phyloP scores from a whole-genome alignment of 2,888 invertebrate genomes.

The Digitonthophagus gazella region DNA sequence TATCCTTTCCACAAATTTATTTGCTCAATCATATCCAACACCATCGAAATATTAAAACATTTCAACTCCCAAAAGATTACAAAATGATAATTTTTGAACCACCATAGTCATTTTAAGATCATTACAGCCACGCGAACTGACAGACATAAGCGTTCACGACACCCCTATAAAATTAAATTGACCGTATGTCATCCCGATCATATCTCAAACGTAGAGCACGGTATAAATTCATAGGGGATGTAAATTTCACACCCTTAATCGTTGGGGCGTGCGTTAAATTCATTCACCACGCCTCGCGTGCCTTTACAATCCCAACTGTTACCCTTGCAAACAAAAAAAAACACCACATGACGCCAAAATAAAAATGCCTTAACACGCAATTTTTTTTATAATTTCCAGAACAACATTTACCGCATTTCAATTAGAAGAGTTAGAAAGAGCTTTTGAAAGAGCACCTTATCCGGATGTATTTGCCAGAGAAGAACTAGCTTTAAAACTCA shows the following conservation, averaged over 20 bases:
- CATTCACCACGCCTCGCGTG: background rate
- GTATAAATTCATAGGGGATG: background rate
- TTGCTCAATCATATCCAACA: too few relatives aligned
- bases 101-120: too few relatives aligned
- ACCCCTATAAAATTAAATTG: background rate
- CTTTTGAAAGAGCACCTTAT: conserved; percentile 93
- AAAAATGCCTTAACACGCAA: background rate
- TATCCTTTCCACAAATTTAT: too few relatives aligned
- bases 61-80: too few relatives aligned
- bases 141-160: too few relatives aligned
- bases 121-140: too few relatives aligned
- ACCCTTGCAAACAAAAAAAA: background rate
- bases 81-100: too few relatives aligned
- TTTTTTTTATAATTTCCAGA: conserved; percentile 56
- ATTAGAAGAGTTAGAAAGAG: conserved; percentile 87
- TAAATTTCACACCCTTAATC: background rate
- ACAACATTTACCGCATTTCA: conserved; percentile 96
- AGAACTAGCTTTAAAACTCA: conserved; percentile 86
- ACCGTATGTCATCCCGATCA: background rate
- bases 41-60: too few relatives aligned
- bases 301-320: background rate
- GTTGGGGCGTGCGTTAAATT: background rate
- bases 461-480: conserved; percentile 95
- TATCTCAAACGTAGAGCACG: background rate
- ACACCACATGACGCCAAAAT: background rate